Percentiles rank a stretch among this genome's conserved stretches.
These are phyloP conservation scores for Ibycter americanus DNA, from an alignment of 2,797 vertebrate genomes.

Conservation along the genomic window DNA sequence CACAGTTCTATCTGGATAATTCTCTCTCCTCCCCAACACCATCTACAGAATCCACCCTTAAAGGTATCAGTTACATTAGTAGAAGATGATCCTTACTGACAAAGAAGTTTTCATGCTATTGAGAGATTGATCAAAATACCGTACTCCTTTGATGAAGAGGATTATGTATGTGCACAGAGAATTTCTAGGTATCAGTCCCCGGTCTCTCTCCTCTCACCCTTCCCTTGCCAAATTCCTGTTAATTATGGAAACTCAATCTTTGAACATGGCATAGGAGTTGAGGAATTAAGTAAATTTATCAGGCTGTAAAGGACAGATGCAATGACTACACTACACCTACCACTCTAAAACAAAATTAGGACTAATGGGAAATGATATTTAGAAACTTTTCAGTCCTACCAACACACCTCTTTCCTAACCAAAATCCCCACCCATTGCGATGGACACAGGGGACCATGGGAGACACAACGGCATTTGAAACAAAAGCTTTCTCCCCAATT, in stretches of 20 bases:
- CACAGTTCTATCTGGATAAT: neutral
- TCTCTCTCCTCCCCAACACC: neutral
- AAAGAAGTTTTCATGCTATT: neutral
- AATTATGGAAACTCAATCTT: neutral
- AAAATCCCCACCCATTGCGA: rapidly evolving
- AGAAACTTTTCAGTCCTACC: neutral
- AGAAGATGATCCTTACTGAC: neutral
- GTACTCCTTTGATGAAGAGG: neutral
- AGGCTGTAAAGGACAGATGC: neutral
- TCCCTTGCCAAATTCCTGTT: neutral
- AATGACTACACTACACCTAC: neutral
- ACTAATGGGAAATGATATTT: neutral
- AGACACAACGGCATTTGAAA: rapidly evolving
- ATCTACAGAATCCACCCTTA: neutral
- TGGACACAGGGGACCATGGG: rapidly evolving
- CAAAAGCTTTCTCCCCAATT: neutral
- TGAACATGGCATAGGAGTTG: neutral
- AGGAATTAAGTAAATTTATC: neutral
- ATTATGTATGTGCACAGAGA: neutral
- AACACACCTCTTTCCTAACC: neutral
- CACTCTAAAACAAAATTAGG: neutral
- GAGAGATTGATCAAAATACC: neutral
- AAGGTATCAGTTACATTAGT: neutral
- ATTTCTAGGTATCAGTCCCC: neutral
- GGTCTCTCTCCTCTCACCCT: neutral